A percentile compares a stretch with the other conserved stretches of the same genome.
These are phyloP conservation scores for Hafferia zeledoni DNA, from an alignment of 2,797 vertebrate species.

Conservation along the genomic window DNA sequence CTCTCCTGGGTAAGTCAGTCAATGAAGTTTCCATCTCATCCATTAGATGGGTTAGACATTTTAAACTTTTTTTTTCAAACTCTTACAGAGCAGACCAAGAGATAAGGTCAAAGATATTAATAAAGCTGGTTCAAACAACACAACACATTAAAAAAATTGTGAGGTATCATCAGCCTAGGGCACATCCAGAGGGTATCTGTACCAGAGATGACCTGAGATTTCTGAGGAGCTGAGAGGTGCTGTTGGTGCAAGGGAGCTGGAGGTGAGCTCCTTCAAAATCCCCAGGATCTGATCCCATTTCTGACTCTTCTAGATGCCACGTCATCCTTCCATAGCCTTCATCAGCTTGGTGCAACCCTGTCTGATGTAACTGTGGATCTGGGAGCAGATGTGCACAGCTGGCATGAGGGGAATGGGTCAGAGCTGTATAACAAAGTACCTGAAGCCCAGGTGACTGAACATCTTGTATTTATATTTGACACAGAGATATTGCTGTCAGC, in stretches of 20 bases:
- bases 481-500: background rate
- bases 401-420: background rate
- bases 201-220: background rate
- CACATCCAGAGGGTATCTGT: background rate
- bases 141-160: background rate
- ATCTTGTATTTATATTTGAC: accelerated
- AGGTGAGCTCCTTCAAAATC: background rate
- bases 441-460: background rate
- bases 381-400: background rate
- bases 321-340: background rate
- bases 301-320: background rate
- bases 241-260: background rate
- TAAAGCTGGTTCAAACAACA: background rate
- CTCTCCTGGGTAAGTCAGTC: slow-evolving; percentile 51
- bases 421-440: background rate
- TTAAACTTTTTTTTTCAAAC: background rate
- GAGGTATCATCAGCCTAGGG: background rate
- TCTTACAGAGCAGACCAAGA: background rate
- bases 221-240: background rate
- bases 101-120: background rate
- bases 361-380: accelerated
- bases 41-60: slow-evolving; percentile 37
- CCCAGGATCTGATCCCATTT: background rate
- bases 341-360: background rate
- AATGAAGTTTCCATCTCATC: slow-evolving; percentile 53